Evolutionary conservation across 1,140 invertebrate species (phyloP).

Genomic region (Lucilia cuprina): DNA sequence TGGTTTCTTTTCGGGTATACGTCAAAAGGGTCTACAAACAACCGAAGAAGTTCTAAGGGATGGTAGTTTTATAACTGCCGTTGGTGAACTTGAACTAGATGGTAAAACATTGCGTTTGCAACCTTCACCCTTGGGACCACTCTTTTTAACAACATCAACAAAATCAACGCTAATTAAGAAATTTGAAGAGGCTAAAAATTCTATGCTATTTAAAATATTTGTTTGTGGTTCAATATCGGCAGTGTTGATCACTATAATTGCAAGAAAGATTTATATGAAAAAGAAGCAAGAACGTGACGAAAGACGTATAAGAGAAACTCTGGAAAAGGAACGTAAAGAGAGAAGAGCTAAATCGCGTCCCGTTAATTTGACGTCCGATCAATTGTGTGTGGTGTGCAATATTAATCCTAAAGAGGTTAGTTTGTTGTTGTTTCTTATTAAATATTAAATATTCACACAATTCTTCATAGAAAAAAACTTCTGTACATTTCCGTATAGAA

Average conservation of each 20-base stretch:
- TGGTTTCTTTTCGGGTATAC: conserved; percentile 77
- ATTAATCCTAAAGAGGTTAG: conserved; percentile 76
- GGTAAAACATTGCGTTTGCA: conserved; percentile 69
- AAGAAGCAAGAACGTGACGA: conserved; percentile 67
- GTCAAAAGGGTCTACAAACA: conserved; percentile 77
- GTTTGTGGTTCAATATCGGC: conserved; percentile 74
- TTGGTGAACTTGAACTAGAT: conserved; percentile 73
- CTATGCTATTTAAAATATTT: conserved; percentile 62
- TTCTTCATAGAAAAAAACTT: too few species aligned
- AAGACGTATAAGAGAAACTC: conserved; percentile 66
- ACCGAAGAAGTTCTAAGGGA: conserved; percentile 81
- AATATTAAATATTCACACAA: too few species aligned
- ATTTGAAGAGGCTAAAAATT: conserved; percentile 70
- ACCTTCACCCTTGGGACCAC: conserved; percentile 73
- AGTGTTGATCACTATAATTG: conserved; percentile 70
- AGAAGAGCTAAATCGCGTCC: conserved; percentile 70
- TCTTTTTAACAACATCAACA: conserved; percentile 76
- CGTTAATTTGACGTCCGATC: conserved; percentile 70
- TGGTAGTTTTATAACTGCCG: conserved; percentile 77
- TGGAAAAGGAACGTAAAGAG: conserved; percentile 71
- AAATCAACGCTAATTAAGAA: conserved; percentile 73
- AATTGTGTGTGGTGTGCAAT: conserved; percentile 79
- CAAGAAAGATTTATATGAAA: conserved; percentile 68
- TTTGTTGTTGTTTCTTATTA: not conserved
- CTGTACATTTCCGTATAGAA: too few species aligned